Percentiles rank a stretch among this genome's conserved stretches.
Evolutionary conservation across 2,888 invertebrate species (phyloP).

Genomic region (Cephus runcator): DNA sequence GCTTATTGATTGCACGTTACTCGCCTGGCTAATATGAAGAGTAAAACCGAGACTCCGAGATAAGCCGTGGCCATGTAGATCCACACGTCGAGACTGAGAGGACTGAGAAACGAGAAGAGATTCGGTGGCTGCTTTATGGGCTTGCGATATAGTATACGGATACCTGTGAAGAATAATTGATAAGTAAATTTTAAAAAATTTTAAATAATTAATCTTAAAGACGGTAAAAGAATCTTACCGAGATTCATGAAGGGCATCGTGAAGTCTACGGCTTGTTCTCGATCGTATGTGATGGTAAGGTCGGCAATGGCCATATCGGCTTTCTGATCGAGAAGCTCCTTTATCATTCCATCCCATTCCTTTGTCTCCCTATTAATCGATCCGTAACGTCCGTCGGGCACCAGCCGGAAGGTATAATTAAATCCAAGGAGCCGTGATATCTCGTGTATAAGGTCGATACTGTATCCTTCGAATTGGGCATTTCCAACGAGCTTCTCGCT

Average conservation of each 20-base stretch:
- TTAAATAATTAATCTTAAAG: background rate
- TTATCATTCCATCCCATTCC: conserved; percentile 93
- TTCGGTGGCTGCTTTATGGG: conserved; percentile 74
- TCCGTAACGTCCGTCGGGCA: conserved; percentile 88
- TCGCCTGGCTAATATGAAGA: conserved; percentile 73
- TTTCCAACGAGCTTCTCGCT: conserved; percentile 87
- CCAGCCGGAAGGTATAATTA: conserved; percentile 87
- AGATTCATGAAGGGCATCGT: conserved; percentile 96
- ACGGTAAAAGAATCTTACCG: conserved; percentile 66
- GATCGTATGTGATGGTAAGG: conserved; percentile 95
- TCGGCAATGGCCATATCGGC: conserved; percentile 97
- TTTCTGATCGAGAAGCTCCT: conserved; percentile 87
- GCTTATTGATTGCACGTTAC: conserved; percentile 23
- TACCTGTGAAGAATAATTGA: conserved; percentile 59
- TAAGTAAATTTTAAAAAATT: background rate
- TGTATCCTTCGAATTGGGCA: conserved; percentile 94
- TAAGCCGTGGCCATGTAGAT: conserved; percentile 76
- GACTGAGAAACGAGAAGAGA: conserved; percentile 76
- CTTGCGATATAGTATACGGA: conserved; percentile 70
- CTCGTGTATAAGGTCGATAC: conserved; percentile 92
- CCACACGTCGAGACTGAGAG: conserved; percentile 73
- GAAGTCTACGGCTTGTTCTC: conserved; percentile 85
- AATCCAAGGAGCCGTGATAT: conserved; percentile 89
- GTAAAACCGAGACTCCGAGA: conserved; percentile 72
- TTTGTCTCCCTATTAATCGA: conserved; percentile 83